A percentile compares a stretch with the other conserved stretches of the same genome.
phyloP scores from a whole-genome alignment of 2,888 invertebrate genomes.

The Cactoblastis cactorum region DNA sequence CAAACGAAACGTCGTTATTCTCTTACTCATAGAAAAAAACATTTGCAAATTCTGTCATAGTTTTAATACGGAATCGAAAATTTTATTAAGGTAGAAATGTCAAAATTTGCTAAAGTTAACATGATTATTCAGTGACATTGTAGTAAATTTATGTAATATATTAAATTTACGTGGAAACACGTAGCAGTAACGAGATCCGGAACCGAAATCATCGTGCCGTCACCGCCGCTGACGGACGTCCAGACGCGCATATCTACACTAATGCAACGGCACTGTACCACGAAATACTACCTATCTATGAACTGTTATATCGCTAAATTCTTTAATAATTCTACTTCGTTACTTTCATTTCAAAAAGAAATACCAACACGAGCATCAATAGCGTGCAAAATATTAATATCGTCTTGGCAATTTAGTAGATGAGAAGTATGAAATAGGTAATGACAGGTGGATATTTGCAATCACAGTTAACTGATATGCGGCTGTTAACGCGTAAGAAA shows the following conservation, averaged over 20 bases:
- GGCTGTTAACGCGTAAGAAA: conserved; percentile 5
- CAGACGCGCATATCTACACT: conserved; percentile 44
- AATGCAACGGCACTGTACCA: conserved; percentile 30
- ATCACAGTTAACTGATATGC: conserved; percentile 27
- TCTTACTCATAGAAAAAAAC: too few relatives aligned
- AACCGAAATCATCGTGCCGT: conserved; percentile 40
- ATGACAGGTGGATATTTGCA: conserved; percentile 47
- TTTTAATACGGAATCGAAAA: too few relatives aligned
- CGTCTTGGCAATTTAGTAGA: neutral
- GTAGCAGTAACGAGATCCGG: conserved; percentile 37
- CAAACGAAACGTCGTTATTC: too few relatives aligned
- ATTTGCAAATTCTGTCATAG: too few relatives aligned
- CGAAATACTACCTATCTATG: neutral
- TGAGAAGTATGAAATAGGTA: conserved; percentile 24
- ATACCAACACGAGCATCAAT: neutral
- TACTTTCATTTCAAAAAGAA: neutral
- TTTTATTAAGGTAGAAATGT: too few relatives aligned
- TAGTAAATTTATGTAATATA: conserved; percentile 15
- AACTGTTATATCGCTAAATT: neutral
- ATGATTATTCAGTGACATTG: conserved; percentile 9
- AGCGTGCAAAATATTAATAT: neutral
- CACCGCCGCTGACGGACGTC: conserved; percentile 30
- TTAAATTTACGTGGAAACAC: conserved; percentile 23
- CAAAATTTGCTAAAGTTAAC: too few relatives aligned
- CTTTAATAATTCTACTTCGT: neutral